phyloP scores from a whole-genome alignment of 2,113 vertebrate genomes.

The Platysteira castanea region DNA sequence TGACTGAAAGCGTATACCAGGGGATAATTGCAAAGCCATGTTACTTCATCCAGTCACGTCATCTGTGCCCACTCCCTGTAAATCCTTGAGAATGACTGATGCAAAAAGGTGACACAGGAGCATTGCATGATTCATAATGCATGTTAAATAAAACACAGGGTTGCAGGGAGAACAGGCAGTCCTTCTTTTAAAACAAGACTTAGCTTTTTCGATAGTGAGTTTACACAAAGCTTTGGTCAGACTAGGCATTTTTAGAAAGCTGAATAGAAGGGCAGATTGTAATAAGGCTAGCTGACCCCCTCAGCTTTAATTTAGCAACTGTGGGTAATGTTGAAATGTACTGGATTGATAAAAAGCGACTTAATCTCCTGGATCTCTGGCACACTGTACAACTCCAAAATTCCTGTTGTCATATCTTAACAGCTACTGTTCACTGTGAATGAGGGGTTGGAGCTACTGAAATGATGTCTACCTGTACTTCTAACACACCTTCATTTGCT shows the following conservation, averaged over 20 bases:
- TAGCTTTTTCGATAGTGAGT: background rate
- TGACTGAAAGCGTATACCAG: background rate
- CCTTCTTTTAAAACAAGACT: background rate
- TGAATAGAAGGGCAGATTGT: background rate
- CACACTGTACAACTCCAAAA: background rate
- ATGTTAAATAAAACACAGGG: background rate
- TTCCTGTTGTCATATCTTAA: background rate
- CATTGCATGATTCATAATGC: background rate
- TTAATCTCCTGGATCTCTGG: background rate
- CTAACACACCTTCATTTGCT: background rate
- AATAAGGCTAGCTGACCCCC: background rate
- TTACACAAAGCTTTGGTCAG: background rate
- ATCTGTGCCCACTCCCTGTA: background rate
- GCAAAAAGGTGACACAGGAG: background rate
- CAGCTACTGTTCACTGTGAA: background rate
- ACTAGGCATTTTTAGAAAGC: background rate
- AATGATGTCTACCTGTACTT: background rate
- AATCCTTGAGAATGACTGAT: conserved; percentile 3
- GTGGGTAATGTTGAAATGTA: background rate
- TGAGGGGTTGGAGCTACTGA: background rate
- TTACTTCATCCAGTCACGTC: background rate
- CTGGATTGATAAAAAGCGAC: background rate
- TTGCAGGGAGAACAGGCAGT: background rate
- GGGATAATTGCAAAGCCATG: conserved; percentile 6
- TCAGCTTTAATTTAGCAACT: background rate